Base-by-base conservation (phyloP, 2,113 vertebrate species). In the Cichladusa arquata region DNA sequence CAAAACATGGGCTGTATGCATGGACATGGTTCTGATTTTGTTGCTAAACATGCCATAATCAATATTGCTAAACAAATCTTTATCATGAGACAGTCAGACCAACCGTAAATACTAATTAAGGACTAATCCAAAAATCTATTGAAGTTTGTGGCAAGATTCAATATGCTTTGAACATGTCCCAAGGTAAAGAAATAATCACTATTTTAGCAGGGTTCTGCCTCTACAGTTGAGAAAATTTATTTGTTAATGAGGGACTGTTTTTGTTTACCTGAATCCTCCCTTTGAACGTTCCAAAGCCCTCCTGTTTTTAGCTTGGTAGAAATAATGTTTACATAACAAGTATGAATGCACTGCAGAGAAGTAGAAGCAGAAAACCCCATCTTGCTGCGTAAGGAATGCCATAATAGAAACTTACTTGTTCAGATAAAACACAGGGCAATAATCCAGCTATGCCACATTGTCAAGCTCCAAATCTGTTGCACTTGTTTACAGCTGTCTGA, bases 91-190 rank as follows among this genome's bases (percentile, higher is more conserved):
- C 61, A 77, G 64, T 61, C 74, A 95, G 26, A 76, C 57, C 25
- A 81, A 90, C 34, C 70, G 64, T 77, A 94, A 93, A 77, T 85
- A 80, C 45, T 93, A 91, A 93, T 94, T 93, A 93, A 78, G 19
- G 8, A 50, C 58, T 90, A 94, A 93, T 94, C 29, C 1, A 87
- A 93, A 95, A 88, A 94, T 86, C 67, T 81, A 31, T 88, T 6
- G 5, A 77, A 82, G 38, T 58, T 61, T 88, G 58, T 62, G 42
- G 38, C 58, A 80, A 88, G 81, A 80, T 91, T 80, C 34, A 45
- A 2, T 73, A 58, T 71, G 50, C 33, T 95, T 91, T 92, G 86
- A 45, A 92, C 19, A 9, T 42, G 12, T 87, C 62, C 70, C 50
- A 86, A 4, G 31, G 42, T 85, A 89, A 85, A 87, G 45, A 78